Conservation (phyloP, 2,797 vertebrate species). For the Fistularia tabacaria region DNA sequence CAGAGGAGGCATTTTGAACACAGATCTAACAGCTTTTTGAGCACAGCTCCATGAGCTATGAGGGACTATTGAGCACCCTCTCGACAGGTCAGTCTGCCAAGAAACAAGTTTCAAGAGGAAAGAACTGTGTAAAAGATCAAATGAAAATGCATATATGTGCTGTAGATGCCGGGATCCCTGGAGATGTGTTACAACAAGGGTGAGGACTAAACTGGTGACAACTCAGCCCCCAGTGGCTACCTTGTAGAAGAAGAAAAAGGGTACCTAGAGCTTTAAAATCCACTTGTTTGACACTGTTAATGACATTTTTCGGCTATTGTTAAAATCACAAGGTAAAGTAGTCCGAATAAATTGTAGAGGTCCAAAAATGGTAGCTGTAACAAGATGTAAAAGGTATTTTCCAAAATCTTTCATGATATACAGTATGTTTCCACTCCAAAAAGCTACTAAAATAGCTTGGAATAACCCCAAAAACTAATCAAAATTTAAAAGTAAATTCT, state of each 20-base stretch:
- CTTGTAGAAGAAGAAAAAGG: conserved; percentile 20
- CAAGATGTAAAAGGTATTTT: too few species aligned
- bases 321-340: conserved; percentile 35
- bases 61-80: conserved; percentile 46
- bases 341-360: conserved; percentile 15
- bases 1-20: conserved; percentile 45
- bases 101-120: conserved; percentile 54
- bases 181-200: conserved; percentile 70
- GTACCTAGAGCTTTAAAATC: conserved; percentile 45
- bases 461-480: background rate
- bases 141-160: conserved; percentile 60
- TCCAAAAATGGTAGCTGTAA: conserved; percentile 4
- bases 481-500: background rate
- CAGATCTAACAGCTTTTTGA: conserved; percentile 52
- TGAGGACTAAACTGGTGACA: conserved; percentile 71
- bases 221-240: conserved; percentile 44
- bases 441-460: background rate
- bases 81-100: conserved; percentile 66
- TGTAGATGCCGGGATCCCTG: conserved; percentile 53
- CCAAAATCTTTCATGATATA: background rate
- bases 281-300: conserved; percentile 55
- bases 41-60: conserved; percentile 53
- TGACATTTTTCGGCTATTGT: conserved; percentile 39
- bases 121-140: conserved; percentile 43
- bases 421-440: too few species aligned